These are phyloP conservation scores for Ceyx erithaca DNA, from an alignment of 2,797 vertebrate genomes.

Conservation along the genomic window DNA sequence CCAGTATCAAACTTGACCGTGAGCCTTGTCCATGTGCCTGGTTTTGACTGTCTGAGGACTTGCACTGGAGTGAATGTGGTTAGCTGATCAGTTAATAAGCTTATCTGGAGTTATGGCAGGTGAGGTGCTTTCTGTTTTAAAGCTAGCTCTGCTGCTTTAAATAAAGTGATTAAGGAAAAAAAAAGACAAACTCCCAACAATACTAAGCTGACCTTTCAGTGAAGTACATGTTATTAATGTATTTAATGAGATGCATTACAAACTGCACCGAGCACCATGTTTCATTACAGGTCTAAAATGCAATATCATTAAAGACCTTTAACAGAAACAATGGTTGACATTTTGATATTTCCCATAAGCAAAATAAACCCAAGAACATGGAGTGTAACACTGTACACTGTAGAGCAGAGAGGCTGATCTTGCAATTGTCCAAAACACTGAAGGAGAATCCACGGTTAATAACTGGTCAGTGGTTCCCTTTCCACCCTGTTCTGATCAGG, in stretches of 20 bases:
- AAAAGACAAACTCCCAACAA: slow-evolving; percentile 71
- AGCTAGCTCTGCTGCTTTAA: slow-evolving; percentile 63
- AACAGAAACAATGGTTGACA: slow-evolving; percentile 84
- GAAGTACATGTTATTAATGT: slow-evolving; percentile 79
- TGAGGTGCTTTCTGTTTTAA: neutral
- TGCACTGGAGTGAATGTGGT: neutral
- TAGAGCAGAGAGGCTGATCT: slow-evolving; percentile 28
- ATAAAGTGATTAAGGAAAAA: slow-evolving; percentile 68
- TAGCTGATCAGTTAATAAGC: neutral
- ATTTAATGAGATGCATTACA: slow-evolving; percentile 84
- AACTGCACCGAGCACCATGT: slow-evolving; percentile 74
- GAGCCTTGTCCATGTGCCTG: neutral
- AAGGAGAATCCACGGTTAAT: slow-evolving; percentile 1
- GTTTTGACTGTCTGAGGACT: neutral
- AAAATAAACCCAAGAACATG: slow-evolving; percentile 64
- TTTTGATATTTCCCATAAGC: slow-evolving; percentile 84
- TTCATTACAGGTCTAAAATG: slow-evolving; percentile 81
- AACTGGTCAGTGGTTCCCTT: neutral
- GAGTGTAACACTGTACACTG: slow-evolving; percentile 29
- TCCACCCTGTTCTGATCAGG: neutral
- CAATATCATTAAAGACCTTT: slow-evolving; percentile 83
- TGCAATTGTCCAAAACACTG: neutral
- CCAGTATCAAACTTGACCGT: neutral
- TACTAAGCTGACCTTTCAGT: slow-evolving; percentile 82
- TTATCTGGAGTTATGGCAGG: neutral